These are phyloP conservation scores for Palaemon carinicauda DNA, from an alignment of 1,140 invertebrate species.

Conservation along the genomic window DNA sequence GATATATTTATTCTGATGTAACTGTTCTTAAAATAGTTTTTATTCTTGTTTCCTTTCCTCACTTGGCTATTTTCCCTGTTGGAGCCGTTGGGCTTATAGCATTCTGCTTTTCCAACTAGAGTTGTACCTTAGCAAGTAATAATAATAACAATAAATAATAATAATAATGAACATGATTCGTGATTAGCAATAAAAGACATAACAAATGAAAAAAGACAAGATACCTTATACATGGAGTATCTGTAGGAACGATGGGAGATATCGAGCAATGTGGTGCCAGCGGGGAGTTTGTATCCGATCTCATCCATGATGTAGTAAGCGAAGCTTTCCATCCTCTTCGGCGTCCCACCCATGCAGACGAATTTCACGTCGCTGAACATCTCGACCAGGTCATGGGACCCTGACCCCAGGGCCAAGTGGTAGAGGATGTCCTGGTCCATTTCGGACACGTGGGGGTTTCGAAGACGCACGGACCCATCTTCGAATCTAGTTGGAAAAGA, in stretches of 20 bases:
- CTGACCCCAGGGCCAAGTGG: constrained; percentile 90
- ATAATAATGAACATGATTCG: too few species aligned
- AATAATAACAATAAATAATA: neutral
- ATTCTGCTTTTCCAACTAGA: too few species aligned
- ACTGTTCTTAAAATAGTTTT: too few species aligned
- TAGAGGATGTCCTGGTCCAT: constrained; percentile 96
- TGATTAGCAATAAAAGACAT: too few species aligned
- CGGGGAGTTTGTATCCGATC: constrained; percentile 87
- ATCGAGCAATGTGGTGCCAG: constrained; percentile 85
- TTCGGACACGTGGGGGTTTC: constrained; percentile 87
- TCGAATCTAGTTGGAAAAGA: constrained; percentile 25
- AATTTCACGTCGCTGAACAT: constrained; percentile 98
- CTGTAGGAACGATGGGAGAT: constrained; percentile 92
- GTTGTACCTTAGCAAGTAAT: too few species aligned
- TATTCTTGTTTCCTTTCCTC: too few species aligned
- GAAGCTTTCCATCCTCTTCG: constrained; percentile 92
- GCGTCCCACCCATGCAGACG: constrained; percentile 93
- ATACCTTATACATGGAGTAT: constrained; percentile 97
- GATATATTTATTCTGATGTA: too few species aligned
- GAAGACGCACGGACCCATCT: constrained; percentile 72
- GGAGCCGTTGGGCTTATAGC: too few species aligned
- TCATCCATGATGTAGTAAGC: constrained; percentile 89
- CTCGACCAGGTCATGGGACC: constrained; percentile 89
- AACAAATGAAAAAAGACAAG: constrained; percentile 70
- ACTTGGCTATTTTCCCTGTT: too few species aligned